Percentiles rank a stretch among this genome's conserved stretches.
Evolutionary conservation across 2,888 invertebrate species (phyloP).

Genomic region (Seira musarum): DNA sequence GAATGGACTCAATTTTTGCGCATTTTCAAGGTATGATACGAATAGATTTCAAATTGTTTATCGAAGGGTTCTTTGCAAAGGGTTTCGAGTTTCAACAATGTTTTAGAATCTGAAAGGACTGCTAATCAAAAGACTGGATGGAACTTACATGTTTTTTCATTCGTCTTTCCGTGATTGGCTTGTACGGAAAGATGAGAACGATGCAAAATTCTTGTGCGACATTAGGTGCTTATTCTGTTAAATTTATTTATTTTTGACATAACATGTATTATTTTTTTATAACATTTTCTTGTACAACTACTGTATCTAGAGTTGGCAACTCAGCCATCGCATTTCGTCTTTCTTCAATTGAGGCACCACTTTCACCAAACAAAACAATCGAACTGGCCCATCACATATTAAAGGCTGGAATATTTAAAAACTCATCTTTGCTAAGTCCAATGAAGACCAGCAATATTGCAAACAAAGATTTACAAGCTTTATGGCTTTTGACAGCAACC

Average conservation of each 20-base stretch:
- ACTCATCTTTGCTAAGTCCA: slow-evolving; percentile 71
- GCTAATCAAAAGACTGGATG: slow-evolving; percentile 90
- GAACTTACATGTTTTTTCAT: slow-evolving; percentile 98
- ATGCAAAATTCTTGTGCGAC: slow-evolving; percentile 94
- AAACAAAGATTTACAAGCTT: slow-evolving; percentile 91
- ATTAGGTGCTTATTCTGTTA: slow-evolving; percentile 74
- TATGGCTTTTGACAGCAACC: slow-evolving; percentile 88
- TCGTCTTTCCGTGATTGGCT: slow-evolving; percentile 99
- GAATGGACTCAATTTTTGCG: slow-evolving; percentile 93
- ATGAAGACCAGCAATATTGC: slow-evolving; percentile 73
- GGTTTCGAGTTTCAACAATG: too few relatives aligned
- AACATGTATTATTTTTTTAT: slow-evolving; percentile 2
- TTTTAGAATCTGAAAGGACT: slow-evolving; percentile 84
- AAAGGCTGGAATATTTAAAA: slow-evolving; percentile 96
- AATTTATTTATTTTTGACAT: slow-evolving; percentile 2
- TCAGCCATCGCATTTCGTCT: slow-evolving; percentile 93
- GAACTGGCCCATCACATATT: slow-evolving; percentile 97
- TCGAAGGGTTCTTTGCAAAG: too few relatives aligned
- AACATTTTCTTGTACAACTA: slow-evolving; percentile 9
- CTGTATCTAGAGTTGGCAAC: slow-evolving; percentile 91
- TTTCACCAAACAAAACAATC: slow-evolving; percentile 89
- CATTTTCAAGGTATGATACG: slow-evolving; percentile 85
- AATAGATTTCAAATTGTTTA: slow-evolving; percentile 49
- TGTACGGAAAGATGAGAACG: slow-evolving; percentile 86
- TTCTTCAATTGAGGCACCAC: slow-evolving; percentile 88